phyloP scores from a whole-genome alignment of 2,113 vertebrate genomes.

The Pterocles burchelli region DNA sequence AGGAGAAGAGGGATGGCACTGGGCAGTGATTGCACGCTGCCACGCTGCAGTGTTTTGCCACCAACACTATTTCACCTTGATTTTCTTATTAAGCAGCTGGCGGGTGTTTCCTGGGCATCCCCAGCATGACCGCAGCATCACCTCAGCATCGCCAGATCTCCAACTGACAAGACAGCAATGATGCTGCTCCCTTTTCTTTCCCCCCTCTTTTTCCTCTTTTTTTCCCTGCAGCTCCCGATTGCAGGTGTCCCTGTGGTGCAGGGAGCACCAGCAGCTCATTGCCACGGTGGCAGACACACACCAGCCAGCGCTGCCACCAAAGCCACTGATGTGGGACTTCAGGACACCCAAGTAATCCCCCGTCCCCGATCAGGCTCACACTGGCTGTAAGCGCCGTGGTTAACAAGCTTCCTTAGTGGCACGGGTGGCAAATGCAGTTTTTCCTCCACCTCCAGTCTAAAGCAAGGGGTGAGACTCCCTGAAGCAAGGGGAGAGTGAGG shows the following conservation, averaged over 20 bases:
- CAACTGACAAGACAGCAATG: neutral
- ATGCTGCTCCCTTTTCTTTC: neutral
- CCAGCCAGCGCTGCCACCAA: rapidly evolving
- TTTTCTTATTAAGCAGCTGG: neutral
- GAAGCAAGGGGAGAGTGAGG: neutral
- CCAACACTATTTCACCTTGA: neutral
- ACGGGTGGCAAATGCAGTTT: neutral
- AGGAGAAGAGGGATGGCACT: neutral
- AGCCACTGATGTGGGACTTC: neutral
- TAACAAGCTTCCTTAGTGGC: neutral
- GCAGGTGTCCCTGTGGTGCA: neutral
- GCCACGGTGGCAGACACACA: rapidly evolving
- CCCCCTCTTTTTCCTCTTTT: neutral
- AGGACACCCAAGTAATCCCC: neutral
- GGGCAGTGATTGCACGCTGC: neutral
- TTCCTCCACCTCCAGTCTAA: neutral
- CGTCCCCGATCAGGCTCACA: neutral
- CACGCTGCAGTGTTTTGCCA: neutral
- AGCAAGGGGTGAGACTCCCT: neutral
- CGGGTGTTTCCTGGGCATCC: neutral
- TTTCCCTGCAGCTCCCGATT: neutral
- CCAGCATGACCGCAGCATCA: neutral
- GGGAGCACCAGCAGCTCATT: neutral
- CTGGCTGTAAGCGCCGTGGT: neutral
- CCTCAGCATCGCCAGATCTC: neutral